Conservation (phyloP, 2,888 invertebrate genomes). For the Caprella mutica region DNA sequence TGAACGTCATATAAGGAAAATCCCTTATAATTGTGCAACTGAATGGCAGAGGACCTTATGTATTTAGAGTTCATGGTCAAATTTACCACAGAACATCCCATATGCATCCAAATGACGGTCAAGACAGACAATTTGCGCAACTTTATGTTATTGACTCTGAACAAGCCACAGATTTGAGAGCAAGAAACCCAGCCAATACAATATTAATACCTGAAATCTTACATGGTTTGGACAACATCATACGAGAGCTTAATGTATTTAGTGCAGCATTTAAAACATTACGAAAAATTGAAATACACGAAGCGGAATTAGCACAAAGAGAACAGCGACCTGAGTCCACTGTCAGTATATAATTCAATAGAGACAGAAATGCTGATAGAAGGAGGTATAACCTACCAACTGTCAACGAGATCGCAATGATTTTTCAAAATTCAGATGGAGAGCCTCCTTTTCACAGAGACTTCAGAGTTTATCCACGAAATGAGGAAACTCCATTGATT, state of each 20-base stretch:
- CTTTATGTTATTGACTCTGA: neutral
- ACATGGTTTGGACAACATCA: too few species aligned
- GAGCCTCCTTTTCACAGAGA: too few species aligned
- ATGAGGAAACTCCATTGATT: too few species aligned
- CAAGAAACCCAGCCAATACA: neutral
- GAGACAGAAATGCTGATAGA: neutral
- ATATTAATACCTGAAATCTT: too few species aligned
- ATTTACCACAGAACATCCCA: too few species aligned
- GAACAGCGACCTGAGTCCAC: too few species aligned
- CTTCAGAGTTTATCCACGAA: too few species aligned
- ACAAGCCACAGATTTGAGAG: neutral
- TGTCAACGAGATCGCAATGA: neutral
- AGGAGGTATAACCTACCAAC: neutral
- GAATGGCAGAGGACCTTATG: neutral
- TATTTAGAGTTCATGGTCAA: neutral
- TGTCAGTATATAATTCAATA: too few species aligned
- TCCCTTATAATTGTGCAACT: neutral
- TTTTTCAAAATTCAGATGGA: too few species aligned
- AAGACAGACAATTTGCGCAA: constrained; percentile 2
- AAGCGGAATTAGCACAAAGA: neutral
- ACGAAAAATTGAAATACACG: neutral
- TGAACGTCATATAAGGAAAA: too few species aligned
- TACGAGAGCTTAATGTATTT: neutral
- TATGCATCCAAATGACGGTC: neutral
- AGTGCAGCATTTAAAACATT: neutral